These are phyloP conservation scores for Trichogramma pretiosum DNA, from an alignment of 1,140 invertebrate genomes.

Conservation along the genomic window DNA sequence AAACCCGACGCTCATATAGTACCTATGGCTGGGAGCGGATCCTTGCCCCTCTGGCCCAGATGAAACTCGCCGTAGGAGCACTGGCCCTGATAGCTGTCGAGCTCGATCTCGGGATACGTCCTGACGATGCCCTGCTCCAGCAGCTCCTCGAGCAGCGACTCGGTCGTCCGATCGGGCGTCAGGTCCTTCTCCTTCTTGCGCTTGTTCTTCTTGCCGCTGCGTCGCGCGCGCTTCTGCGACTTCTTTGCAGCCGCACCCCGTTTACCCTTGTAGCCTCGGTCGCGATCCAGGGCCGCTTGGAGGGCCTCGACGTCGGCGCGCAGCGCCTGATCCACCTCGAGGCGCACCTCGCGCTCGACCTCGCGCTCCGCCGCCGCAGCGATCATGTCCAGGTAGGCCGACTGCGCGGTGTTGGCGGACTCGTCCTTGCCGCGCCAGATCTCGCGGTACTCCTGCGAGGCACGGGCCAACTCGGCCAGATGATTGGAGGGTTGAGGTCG, in stretches of 20 bases:
- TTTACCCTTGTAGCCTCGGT: slow-evolving; percentile 65
- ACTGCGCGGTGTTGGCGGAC: slow-evolving; percentile 56
- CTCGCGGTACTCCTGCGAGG: slow-evolving; percentile 51
- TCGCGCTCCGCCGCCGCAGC: slow-evolving; percentile 71
- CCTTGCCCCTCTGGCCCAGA: slow-evolving; percentile 44
- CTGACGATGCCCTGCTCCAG: slow-evolving; percentile 83
- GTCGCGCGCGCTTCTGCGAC: slow-evolving; percentile 68
- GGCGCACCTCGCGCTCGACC: slow-evolving; percentile 75
- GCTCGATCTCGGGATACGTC: slow-evolving; percentile 60
- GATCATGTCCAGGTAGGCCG: slow-evolving; percentile 73
- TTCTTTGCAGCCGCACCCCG: slow-evolving; percentile 72
- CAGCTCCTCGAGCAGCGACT: slow-evolving; percentile 87
- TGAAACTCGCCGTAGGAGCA: slow-evolving; percentile 59
- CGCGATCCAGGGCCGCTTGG: slow-evolving; percentile 65
- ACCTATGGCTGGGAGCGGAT: slow-evolving; percentile 49
- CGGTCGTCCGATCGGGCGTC: slow-evolving; percentile 81
- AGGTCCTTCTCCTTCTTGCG: slow-evolving; percentile 94
- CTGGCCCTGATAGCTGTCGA: slow-evolving; percentile 74
- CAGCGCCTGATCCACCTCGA: slow-evolving; percentile 77
- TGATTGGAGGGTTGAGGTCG: slow-evolving; percentile 46
- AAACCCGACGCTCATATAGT: too few species aligned
- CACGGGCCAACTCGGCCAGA: slow-evolving; percentile 42
- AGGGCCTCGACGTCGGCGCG: slow-evolving; percentile 39
- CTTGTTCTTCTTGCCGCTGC: slow-evolving; percentile 77
- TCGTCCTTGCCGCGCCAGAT: slow-evolving; percentile 78